phyloP scores from a whole-genome alignment of 2,113 vertebrate genomes.

The Ariopsis seemanni region DNA sequence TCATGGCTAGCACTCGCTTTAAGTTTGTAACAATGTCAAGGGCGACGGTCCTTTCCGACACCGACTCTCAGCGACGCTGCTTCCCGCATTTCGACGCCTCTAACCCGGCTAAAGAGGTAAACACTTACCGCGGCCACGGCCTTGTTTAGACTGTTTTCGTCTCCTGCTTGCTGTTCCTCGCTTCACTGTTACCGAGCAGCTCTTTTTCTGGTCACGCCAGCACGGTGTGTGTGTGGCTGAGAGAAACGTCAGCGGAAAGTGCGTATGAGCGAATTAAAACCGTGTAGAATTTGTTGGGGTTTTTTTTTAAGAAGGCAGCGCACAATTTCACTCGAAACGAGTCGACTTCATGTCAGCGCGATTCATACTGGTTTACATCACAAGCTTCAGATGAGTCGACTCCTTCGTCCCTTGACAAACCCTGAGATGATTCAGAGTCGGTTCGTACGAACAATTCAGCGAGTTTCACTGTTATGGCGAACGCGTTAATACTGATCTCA shows the following conservation, averaged over 20 bases:
- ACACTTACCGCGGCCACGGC: conserved; percentile 64
- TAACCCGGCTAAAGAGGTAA: conserved; percentile 6
- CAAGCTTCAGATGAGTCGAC: background rate
- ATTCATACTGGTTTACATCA: conserved; percentile 32
- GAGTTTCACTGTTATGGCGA: background rate
- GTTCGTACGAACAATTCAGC: background rate
- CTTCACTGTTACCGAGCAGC: conserved; percentile 63
- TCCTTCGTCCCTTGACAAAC: background rate
- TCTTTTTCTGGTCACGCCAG: conserved; percentile 58
- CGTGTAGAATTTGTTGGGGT: conserved; percentile 58
- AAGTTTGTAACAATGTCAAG: conserved; percentile 61
- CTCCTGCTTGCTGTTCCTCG: conserved; percentile 53
- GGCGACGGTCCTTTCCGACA: conserved; percentile 38
- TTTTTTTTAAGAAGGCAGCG: conserved; percentile 62
- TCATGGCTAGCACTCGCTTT: background rate
- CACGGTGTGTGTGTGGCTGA: conserved; percentile 61
- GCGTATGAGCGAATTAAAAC: conserved; percentile 69
- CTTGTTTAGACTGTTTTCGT: conserved; percentile 54
- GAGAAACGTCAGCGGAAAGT: conserved; percentile 76
- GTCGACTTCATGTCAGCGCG: conserved; percentile 31
- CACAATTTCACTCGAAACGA: conserved; percentile 66
- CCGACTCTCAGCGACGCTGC: conserved; percentile 10
- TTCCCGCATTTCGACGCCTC: background rate
- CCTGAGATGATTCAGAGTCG: conserved; percentile 34
- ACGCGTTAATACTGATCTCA: conserved; percentile 22